Conservation (phyloP, 2,888 invertebrate species). For the Oscheius myriophilus region DNA sequence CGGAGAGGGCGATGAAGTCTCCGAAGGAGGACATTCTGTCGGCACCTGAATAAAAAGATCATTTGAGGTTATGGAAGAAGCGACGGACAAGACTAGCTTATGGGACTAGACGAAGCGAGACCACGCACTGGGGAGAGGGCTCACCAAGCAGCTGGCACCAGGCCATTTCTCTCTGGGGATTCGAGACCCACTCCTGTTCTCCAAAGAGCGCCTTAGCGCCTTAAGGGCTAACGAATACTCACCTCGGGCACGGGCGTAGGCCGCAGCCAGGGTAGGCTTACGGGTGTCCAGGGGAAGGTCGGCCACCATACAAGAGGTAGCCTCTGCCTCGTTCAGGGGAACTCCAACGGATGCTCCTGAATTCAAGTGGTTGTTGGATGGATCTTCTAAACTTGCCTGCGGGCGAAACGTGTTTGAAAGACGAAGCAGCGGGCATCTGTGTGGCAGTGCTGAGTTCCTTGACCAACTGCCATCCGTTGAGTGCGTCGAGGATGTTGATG, state of each 20-base stretch:
- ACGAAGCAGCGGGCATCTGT: conserved; percentile 84
- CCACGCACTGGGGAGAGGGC: conserved; percentile 1
- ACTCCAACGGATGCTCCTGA: conserved; percentile 86
- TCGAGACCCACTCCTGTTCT: conserved; percentile 31
- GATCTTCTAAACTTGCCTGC: conserved; percentile 74
- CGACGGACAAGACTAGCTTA: neutral
- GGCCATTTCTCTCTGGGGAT: conserved; percentile 18
- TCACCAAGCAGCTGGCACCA: conserved; percentile 24
- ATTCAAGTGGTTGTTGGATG: conserved; percentile 8
- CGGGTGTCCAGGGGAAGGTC: conserved; percentile 78
- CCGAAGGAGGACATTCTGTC: conserved; percentile 99
- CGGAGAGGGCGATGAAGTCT: conserved; percentile 93
- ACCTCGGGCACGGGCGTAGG: conserved; percentile 92
- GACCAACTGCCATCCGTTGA: conserved; percentile 97
- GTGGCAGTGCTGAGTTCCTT: conserved; percentile 84
- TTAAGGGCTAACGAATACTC: neutral
- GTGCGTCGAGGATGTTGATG: conserved; percentile 94
- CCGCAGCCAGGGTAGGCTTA: conserved; percentile 79
- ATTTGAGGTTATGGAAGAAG: neutral
- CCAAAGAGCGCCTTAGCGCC: conserved; percentile 8
- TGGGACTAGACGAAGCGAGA: no score
- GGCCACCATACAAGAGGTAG: conserved; percentile 90
- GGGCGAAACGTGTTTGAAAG: conserved; percentile 97
- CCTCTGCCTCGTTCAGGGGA: conserved; percentile 81
- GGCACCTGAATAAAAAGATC: conserved; percentile 76